A percentile compares a stretch with the other conserved stretches of the same genome.
Evolutionary conservation across 2,888 invertebrate species (phyloP).

Genomic region (Busseola fusca): DNA sequence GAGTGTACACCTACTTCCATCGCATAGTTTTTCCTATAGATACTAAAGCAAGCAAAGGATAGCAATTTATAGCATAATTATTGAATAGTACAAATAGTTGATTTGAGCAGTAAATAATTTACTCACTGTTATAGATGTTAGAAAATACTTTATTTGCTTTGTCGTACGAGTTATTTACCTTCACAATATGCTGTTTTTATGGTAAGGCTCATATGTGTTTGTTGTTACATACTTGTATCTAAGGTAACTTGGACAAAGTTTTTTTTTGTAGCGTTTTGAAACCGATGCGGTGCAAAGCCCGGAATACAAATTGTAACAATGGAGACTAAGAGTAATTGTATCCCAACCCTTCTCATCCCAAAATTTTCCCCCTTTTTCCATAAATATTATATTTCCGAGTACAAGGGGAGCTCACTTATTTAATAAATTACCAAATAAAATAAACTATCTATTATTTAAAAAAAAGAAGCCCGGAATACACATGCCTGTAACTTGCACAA

Average conservation of each 20-base stretch:
- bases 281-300: not conserved
- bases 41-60: constrained; percentile 54
- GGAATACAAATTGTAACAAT: too few species aligned
- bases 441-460: too few species aligned
- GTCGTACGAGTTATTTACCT: constrained; percentile 54
- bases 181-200: constrained; percentile 47
- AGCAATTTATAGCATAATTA: constrained; percentile 67
- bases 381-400: too few species aligned
- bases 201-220: constrained; percentile 33
- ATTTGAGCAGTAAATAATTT: constrained; percentile 63
- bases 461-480: too few species aligned
- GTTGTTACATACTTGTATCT: constrained; percentile 20
- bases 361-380: too few species aligned
- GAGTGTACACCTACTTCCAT: constrained; percentile 15
- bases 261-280: constrained; percentile 10
- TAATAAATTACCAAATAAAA: too few species aligned
- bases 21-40: constrained; percentile 45
- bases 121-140: constrained; percentile 45
- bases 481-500: too few species aligned
- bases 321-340: too few species aligned
- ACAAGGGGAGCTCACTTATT: too few species aligned
- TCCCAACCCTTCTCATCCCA: too few species aligned
- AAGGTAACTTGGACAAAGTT: constrained; percentile 3
- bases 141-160: constrained; percentile 56
- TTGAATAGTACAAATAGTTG: constrained; percentile 66